Evolutionary conservation across 2,113 vertebrate species (phyloP), one percentile per base, ranked within the genome.

Genomic region (Sylvietta virens): DNA sequence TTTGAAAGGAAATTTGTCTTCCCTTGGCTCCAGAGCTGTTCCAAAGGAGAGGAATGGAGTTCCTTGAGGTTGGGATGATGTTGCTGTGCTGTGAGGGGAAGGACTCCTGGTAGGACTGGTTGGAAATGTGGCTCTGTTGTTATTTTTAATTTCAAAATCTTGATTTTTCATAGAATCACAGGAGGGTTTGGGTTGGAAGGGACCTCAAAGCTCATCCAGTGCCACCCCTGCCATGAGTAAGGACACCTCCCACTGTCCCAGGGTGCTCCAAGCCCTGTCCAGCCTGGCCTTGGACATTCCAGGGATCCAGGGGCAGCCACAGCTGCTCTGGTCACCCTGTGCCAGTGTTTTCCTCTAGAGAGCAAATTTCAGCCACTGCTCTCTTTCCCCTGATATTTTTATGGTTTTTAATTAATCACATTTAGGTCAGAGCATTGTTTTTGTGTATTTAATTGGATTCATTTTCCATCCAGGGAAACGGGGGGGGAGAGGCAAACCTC

Each of bases 241-340:
- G 45, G 69, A 47, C 70, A 76, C 1, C 5, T 67, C 0, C 21
- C 70, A 35, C 7, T 5, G 1, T 2, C 24, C 69, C 78, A 60
- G 28, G 20, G 0, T 53, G 39, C 9, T 60, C 60, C 51, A 5
- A 65, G 1, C 21, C 21, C 24, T 0, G 0, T 31, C 74, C 74
- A 64, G 0, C 7, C 44, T 66, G 67, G 18, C 33, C 30, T 30
- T 3, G 53, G 24, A 0, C 39, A 35, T 60, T 0, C 28, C 60
- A 81, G 45, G 20, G 77, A 39, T 60, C 6, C n/a, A n/a, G n/a
- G n/a, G n/a, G 6, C 60, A 73, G 50, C 48, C 26, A 5, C 35
- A 71, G 40, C 21, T 80, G 0, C 74, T 30, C 56, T 35, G 73
- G 30, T 39, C 27, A 47, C 5, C 27, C 50, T 35, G 51, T 21